Base-by-base conservation (phyloP, 1,140 invertebrate species). In the Sesamia nonagrioides region DNA sequence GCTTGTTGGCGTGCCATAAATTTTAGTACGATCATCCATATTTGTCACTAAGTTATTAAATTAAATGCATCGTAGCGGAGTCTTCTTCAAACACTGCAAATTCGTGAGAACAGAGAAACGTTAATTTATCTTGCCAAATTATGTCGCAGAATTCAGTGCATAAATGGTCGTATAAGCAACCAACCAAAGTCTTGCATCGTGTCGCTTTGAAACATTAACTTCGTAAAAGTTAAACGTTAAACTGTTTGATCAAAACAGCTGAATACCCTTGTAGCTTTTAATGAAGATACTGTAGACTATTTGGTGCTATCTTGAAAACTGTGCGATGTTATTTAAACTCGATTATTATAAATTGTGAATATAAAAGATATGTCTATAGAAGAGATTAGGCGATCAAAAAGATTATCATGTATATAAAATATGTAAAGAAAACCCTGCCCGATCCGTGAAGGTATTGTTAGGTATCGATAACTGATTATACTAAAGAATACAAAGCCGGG, bases 191-290 rank as follows among this genome's bases (percentile, higher is more conserved):
- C 60, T 74, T 60, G 54, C 71, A 58, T 60, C 52, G 27, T 3
- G 27, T 27, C 27, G 56, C 54, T 74, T 35, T 27, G 71, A 74
- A 74, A 18, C 15, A 5, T 42, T 21, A 74, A 42, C 54, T 74
- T 60, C 17, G 15, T 60, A 74, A 74, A 74, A 74, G 71, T 74
- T 74, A 74, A 74, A 74, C 71, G 71, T 74, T 74, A 74, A 74
- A 74, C 71, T 58, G 56, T 60, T 54, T 72, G 35, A 74, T 74
- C 52, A 74, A 74, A 33, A 18, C 54, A 45, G 18, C 35, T 13
- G 18, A 45, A 66, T 66, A 42, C 35, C 61, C 9, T 50, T 60
- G 61, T 13, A 42, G 37, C 35, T 42, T 40, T 60, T 33, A 35
- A 60, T 33, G 56, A 56, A 18, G 8, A 2, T 17, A 68, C 27